phyloP scores from a whole-genome alignment of 2,113 vertebrate species.

The Cromileptes altivelis region DNA sequence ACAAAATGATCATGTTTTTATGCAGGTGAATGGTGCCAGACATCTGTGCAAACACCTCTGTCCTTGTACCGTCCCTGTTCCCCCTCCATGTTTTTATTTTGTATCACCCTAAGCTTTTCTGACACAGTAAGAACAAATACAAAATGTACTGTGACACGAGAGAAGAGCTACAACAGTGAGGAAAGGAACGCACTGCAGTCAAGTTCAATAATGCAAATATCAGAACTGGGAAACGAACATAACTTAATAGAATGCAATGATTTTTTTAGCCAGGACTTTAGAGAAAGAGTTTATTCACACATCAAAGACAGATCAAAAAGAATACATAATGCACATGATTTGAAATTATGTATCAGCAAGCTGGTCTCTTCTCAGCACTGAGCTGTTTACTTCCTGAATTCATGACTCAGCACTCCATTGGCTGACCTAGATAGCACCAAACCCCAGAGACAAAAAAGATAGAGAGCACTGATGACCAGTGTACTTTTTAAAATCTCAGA shows the following conservation, averaged over 20 bases:
- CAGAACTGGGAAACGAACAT: not conserved
- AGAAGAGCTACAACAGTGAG: not conserved
- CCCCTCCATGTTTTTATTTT: not conserved
- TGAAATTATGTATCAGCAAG: constrained; percentile 61
- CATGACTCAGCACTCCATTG: constrained; percentile 58
- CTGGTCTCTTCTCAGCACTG: constrained; percentile 38
- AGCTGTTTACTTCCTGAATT: constrained; percentile 67
- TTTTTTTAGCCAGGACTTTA: constrained; percentile 20
- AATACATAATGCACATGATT: constrained; percentile 58
- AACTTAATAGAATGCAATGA: constrained; percentile 25
- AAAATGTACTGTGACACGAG: constrained; percentile 11
- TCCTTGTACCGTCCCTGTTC: not conserved
- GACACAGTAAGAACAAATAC: constrained; percentile 24
- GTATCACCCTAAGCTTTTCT: constrained; percentile 7
- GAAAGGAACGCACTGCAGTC: not conserved
- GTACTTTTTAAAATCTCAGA: constrained; percentile 35
- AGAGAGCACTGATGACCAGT: constrained; percentile 45
- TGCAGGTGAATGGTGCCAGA: not conserved
- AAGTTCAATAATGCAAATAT: constrained; percentile 35
- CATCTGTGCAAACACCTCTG: not conserved
- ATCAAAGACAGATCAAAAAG: constrained; percentile 68
- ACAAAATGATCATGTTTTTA: not conserved
- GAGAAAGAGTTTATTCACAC: constrained; percentile 25
- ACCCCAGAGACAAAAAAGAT: constrained; percentile 34
- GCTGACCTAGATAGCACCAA: constrained; percentile 67